phyloP scores from a whole-genome alignment of 2,113 vertebrate genomes.

The Seriola dumerili region DNA sequence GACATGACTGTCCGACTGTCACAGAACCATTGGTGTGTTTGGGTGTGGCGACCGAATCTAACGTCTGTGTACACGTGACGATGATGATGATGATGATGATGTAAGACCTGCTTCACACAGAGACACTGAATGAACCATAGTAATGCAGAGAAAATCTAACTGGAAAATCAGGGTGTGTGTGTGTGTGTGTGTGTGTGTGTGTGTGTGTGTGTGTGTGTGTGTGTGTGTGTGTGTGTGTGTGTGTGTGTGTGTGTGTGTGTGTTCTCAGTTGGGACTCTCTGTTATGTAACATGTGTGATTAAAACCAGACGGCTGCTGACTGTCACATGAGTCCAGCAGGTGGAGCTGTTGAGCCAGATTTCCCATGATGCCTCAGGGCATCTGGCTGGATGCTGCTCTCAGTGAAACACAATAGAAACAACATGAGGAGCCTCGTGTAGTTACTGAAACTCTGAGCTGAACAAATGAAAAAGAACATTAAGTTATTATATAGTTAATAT shows the following conservation, averaged over 20 bases:
- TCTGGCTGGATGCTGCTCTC: not conserved
- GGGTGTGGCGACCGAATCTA: not conserved
- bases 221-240: too few species aligned
- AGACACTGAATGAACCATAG: not conserved
- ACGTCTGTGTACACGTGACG: not conserved
- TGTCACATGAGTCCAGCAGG: conserved; percentile 38
- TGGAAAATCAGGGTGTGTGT: too few species aligned
- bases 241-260: not conserved
- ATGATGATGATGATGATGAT: not conserved
- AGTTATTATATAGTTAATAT: too few species aligned
- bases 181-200: too few species aligned
- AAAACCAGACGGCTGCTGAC: conserved; percentile 34
- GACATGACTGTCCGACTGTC: not conserved
- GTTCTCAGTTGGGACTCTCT: not conserved
- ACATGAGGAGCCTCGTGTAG: too few species aligned
- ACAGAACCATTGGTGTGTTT: not conserved
- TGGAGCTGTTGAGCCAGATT: conserved; percentile 31
- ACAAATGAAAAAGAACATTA: too few species aligned
- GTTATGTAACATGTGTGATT: conserved; percentile 52
- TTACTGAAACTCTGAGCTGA: too few species aligned
- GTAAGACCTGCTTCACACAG: not conserved
- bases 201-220: too few species aligned
- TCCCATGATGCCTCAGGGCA: conserved; percentile 36
- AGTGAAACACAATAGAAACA: too few species aligned
- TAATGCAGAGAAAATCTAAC: not conserved